phyloP scores from a whole-genome alignment of 2,113 vertebrate species.

The Clinocottus analis region DNA sequence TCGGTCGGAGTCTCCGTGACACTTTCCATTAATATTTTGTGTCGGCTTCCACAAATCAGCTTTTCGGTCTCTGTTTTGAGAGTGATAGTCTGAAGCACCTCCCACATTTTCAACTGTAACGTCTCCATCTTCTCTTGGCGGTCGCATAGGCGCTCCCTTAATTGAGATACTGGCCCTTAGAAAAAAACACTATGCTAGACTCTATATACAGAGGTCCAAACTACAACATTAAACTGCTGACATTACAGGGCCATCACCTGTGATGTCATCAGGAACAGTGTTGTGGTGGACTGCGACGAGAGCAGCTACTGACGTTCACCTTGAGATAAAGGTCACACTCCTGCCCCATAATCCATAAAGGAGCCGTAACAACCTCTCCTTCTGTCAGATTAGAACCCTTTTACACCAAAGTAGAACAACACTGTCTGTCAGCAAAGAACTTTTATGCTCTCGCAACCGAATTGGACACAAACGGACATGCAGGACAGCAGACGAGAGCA shows the following conservation, averaged over 20 bases:
- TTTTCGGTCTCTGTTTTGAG: too few relatives aligned
- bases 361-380: slow-evolving; percentile 70
- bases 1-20: too few relatives aligned
- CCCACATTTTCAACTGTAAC: too few relatives aligned
- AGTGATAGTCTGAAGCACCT: too few relatives aligned
- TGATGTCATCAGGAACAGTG: slow-evolving; percentile 61
- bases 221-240: not conserved
- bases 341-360: slow-evolving; percentile 79
- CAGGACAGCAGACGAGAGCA: slow-evolving; percentile 4
- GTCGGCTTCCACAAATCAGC: too few relatives aligned
- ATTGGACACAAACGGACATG: slow-evolving; percentile 23
- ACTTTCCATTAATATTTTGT: too few relatives aligned
- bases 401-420: slow-evolving; percentile 66
- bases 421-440: slow-evolving; percentile 24
- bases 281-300: slow-evolving; percentile 67
- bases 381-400: slow-evolving; percentile 67
- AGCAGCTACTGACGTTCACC: slow-evolving; percentile 75
- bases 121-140: too few relatives aligned
- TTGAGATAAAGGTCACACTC: slow-evolving; percentile 76
- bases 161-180: too few relatives aligned
- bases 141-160: too few relatives aligned
- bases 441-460: slow-evolving; percentile 30
- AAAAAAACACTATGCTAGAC: too few relatives aligned
- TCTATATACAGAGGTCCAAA: not conserved
- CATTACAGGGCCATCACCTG: slow-evolving; percentile 51